Base-by-base conservation (phyloP, 1,140 invertebrate species). In the Epicauta chinensis region DNA sequence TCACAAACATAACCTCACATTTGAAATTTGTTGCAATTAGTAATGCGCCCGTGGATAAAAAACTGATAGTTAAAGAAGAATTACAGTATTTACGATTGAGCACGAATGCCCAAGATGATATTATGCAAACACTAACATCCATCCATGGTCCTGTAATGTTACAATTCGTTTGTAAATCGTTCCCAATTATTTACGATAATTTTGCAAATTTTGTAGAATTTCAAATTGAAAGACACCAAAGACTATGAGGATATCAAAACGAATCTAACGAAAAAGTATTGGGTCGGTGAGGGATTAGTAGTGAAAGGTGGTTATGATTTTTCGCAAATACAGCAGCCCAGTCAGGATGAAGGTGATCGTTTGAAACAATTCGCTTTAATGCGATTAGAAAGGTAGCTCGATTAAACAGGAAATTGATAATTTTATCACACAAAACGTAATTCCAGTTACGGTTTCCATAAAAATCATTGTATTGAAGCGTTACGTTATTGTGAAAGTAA, bases 381-480 rank as follows among this genome's bases (percentile, higher is more conserved):
- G 40, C 83, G 84, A 66, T 70, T 89, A 53, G 79, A 85, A 72
- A 83, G 75, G 77, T 84, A 53, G 15, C 6, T 14, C 36, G 15
- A 42, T 47, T 56, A 9, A 2, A 16, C 2, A 23, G 11, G n/a
- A 32, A 15, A 32, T 6, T 34, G n/a, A 15, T 41, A 12, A 35
- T 13, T 15, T 16, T 37, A 37, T 39, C 23, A 9, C 16, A 49
- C 35, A 54, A 48, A 35, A 35, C 17, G 45, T 17, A 34, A 47
- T 76, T 75, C 56, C 63, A 80, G 79, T 67, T 85, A 80, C 64
- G 83, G 84, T 39, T 89, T 87, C 65, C 80, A 85, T 62, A 74
- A 77, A 60, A 70, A 70, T n/a, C 86, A 89, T 68, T 87, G 84
- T 66, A 59, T 75, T 15, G 85, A 89, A 74, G 85, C 84, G 13